phyloP scores from a whole-genome alignment of 2,888 invertebrate species.

The Caenorhabditis parvicauda region DNA sequence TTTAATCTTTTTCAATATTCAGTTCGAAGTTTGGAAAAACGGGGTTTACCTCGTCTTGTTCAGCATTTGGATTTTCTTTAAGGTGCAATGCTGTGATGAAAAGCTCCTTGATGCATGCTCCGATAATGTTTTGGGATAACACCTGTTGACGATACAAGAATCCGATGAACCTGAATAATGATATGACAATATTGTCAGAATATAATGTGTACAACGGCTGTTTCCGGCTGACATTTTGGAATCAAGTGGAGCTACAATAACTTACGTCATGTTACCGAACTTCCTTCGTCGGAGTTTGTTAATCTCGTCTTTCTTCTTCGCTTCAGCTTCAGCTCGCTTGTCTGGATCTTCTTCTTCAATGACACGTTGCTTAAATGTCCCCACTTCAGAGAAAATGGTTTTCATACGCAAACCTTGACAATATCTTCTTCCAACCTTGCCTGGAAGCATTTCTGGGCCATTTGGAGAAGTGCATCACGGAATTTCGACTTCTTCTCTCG shows the following conservation, averaged over 20 bases:
- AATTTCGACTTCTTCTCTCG: conserved; percentile 20
- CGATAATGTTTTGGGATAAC: conserved; percentile 38
- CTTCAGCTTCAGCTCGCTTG: conserved; percentile 30
- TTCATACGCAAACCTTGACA: too few relatives aligned
- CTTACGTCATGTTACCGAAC: conserved; percentile 52
- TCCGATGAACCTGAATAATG: conserved; percentile 46
- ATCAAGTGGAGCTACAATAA: background rate
- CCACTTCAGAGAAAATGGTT: too few relatives aligned
- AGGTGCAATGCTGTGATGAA: conserved; percentile 11
- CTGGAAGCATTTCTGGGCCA: conserved; percentile 36
- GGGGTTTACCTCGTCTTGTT: conserved; percentile 7
- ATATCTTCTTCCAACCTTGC: conserved; percentile 12
- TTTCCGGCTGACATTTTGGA: background rate
- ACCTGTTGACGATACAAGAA: conserved; percentile 40
- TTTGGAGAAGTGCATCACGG: conserved; percentile 36
- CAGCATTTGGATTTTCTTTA: background rate
- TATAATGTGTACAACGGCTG: too few relatives aligned
- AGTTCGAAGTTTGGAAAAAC: too few relatives aligned
- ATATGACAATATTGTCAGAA: background rate
- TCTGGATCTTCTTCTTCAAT: conserved; percentile 41
- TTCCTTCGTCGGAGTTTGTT: conserved; percentile 45
- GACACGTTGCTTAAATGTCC: too few relatives aligned
- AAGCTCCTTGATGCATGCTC: conserved; percentile 35
- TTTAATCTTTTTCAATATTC: too few relatives aligned
- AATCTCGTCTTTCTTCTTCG: conserved; percentile 19